These are phyloP conservation scores for Dendrocincla fuliginosa DNA, from an alignment of 2,797 vertebrate genomes.

Conservation along the genomic window DNA sequence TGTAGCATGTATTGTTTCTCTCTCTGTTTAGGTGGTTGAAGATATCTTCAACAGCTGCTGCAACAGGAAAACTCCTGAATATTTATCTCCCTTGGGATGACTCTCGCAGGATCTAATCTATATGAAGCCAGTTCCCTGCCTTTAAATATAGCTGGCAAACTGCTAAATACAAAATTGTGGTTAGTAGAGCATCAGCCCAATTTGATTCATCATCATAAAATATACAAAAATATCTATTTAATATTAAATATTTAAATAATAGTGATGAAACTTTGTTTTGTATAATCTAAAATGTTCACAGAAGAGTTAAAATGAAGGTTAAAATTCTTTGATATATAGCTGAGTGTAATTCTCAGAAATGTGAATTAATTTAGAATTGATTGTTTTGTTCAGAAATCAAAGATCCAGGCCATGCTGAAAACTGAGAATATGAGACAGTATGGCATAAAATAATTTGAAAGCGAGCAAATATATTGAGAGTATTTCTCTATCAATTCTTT, in stretches of 20 bases:
- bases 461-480: background rate
- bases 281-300: background rate
- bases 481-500: background rate
- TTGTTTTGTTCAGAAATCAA: background rate
- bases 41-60: background rate
- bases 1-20: background rate
- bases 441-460: background rate
- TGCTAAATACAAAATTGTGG: background rate
- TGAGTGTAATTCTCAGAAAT: background rate
- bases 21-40: background rate
- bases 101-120: background rate
- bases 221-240: background rate
- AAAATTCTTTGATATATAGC: background rate
- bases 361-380: background rate
- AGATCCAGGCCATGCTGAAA: background rate
- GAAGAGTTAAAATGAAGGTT: background rate
- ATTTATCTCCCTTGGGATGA: background rate
- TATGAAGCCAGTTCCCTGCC: background rate
- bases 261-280: background rate
- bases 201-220: background rate
- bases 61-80: background rate
- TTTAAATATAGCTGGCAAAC: background rate
- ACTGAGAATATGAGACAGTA: background rate
- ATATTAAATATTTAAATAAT: background rate
- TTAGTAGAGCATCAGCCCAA: background rate